Conservation (phyloP, 2,888 invertebrate species). For the Rhimphoctona megacephalus region DNA sequence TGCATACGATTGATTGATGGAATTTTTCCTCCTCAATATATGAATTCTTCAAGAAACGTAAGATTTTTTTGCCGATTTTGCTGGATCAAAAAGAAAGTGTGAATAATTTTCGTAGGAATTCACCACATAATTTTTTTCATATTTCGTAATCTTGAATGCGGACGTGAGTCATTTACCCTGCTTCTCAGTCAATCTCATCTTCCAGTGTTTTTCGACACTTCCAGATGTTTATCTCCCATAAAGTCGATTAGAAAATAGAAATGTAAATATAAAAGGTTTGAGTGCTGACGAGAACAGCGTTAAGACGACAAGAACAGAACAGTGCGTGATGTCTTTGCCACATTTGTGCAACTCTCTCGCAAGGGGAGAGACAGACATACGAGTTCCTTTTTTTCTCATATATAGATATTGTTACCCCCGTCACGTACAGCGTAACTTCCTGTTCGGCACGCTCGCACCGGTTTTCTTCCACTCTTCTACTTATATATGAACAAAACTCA, state of each 20-base stretch:
- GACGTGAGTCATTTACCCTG: constrained; percentile 10
- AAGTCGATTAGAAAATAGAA: constrained; percentile 54
- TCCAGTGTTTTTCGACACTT: constrained; percentile 13
- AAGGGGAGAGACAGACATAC: constrained; percentile 41
- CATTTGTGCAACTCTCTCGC: constrained; percentile 50
- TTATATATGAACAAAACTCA: constrained; percentile 35
- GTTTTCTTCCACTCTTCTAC: constrained; percentile 64
- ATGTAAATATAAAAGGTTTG: constrained; percentile 48
- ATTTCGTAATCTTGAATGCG: not conserved
- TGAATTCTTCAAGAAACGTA: not conserved
- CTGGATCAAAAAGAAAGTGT: not conserved
- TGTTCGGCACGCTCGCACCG: constrained; percentile 71
- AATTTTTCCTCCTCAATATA: not conserved
- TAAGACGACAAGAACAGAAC: constrained; percentile 10
- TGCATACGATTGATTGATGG: not conserved
- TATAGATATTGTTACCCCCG: constrained; percentile 66
- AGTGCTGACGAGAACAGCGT: constrained; percentile 26
- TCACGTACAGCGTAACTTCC: constrained; percentile 72
- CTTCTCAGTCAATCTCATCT: constrained; percentile 32
- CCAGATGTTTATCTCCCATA: constrained; percentile 40
- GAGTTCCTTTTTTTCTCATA: constrained; percentile 40
- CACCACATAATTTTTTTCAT: not conserved
- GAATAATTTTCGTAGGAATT: not conserved
- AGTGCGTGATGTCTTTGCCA: constrained; percentile 62
- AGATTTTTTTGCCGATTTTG: not conserved